Base-by-base conservation (phyloP, 2,888 invertebrate genomes). In the Caradrina clavipalpis region DNA sequence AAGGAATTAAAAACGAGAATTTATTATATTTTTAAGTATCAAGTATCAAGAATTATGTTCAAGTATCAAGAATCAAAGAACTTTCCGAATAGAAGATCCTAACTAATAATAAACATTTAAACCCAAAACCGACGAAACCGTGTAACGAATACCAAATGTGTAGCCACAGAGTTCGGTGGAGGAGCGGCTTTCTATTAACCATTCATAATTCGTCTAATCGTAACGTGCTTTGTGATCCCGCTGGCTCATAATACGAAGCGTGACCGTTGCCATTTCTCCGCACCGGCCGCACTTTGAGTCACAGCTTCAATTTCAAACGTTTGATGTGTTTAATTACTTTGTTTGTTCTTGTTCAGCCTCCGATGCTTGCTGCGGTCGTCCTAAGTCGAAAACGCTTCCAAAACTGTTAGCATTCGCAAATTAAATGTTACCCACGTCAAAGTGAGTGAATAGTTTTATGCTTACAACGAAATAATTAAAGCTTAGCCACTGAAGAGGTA, bases 311-410 rank as follows among this genome's bases (percentile, higher is more conserved):
- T 95, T 94, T 94, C 90, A 87, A 87, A 86, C 92, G 95, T 95
- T 96, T 95, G 95, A 96, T 95, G 94, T 95, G 95, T 95, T 94
- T 95, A 96, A 96, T 95, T 95, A 95, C 95, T 95, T 95, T 95
- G 95, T 95, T 95, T 93, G 95, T 94, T 94, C 93, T 94, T 92
- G 93, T 95, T 94, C 75, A 86, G 86, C 85, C 79, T 87, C 85
- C 89, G 89, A 93, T 93, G 94, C 93, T 93, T 91, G 93, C 88
- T 94, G 95, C 91, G 94, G 95, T 94, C 87, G 86, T 83, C 90
- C 92, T 90, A 92, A 94, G 94, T 93, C 93, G 93, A 93, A 92
- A 93, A 92, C 87, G 93, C 84, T 92, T 90, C 91, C 89, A 90
- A 94, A 94, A 94, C 91, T 91, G 93, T 93, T 93, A 93, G 91